phyloP scores from a whole-genome alignment of 2,888 invertebrate genomes.

The Lamellibrachia satsuma region DNA sequence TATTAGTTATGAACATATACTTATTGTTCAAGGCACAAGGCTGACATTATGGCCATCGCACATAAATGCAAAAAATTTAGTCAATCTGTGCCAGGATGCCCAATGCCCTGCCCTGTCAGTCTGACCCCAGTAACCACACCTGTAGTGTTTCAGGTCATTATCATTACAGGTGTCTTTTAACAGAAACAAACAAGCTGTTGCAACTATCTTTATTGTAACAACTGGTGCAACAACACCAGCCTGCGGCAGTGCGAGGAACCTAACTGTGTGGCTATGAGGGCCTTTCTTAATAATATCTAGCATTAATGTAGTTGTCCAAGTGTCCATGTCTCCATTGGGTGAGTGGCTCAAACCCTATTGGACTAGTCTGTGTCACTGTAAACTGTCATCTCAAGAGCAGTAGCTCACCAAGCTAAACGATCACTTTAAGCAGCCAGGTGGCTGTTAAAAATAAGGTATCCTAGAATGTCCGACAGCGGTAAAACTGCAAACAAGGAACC shows the following conservation, averaged over 20 bases:
- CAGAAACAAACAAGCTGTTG: neutral
- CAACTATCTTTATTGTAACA: neutral
- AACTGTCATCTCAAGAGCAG: neutral
- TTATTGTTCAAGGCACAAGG: neutral
- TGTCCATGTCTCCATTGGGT: neutral
- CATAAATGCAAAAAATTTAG: neutral
- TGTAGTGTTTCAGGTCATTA: neutral
- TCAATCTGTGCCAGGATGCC: neutral
- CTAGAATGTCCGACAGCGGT: neutral
- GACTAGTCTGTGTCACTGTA: neutral
- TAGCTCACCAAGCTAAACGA: neutral
- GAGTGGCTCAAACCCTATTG: neutral
- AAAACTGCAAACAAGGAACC: neutral
- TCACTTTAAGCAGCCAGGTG: neutral
- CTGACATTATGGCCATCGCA: neutral
- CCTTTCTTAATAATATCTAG: neutral
- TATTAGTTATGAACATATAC: neutral
- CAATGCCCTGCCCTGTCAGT: neutral
- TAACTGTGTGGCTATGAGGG: neutral
- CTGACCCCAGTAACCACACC: neutral
- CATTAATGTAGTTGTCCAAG: neutral
- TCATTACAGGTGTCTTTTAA: neutral
- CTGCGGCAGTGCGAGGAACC: neutral
- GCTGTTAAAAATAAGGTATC: neutral
- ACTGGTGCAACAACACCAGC: neutral